Base-by-base conservation (phyloP, 2,797 vertebrate genomes). In the Capromys pilorides region DNA sequence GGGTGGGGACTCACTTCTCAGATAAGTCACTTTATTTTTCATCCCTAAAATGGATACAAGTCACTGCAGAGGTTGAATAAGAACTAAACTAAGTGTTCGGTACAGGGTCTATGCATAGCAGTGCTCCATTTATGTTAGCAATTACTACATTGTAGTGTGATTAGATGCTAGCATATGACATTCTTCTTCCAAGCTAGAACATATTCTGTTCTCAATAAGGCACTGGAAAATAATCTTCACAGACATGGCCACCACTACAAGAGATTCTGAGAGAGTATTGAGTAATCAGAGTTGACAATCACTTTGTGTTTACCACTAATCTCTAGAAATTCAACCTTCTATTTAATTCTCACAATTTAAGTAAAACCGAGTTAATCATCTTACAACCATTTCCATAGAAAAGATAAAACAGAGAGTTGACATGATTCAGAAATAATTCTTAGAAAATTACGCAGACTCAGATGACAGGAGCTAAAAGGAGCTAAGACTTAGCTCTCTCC, bases 281-380 rank as follows among this genome's bases (percentile, higher is more conserved):
- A 69, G 8, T 33, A 39, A 21, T 33, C 36, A 6, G 49, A 64
- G 41, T 14, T 88, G 75, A 75, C 49, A 57, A 2, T 88, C n/a
- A 1, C 45, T 61, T 86, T 88, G 83, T 45, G 88, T 41, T 64
- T n/a, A 80, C n/a, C 21, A 75, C 41, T 93, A 78, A 51, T 2
- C 13, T 85, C 83, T 79, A 54, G 36, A 87, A 95, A 71, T 57
- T 41, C 93, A 66, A 54, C 28, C 73, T 90, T 89, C 77, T 80
- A 41, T 61, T 69, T 90, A 59, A 77, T 87, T 79, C 57, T 81
- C 80, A 51, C 18, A 6, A 77, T 36, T 62, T 94, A 54, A 90
- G 36, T 81, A 77, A 94, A 96, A 91, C 51, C 81, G 91, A 95
- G n/a, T 62, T 80, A 94, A 54, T 90, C 59, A 66, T 36, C 51